Evolutionary conservation across 2,888 invertebrate species (phyloP), one percentile per base, ranked within the genome.

Genomic region (Trichogramma dendrolimi): DNA sequence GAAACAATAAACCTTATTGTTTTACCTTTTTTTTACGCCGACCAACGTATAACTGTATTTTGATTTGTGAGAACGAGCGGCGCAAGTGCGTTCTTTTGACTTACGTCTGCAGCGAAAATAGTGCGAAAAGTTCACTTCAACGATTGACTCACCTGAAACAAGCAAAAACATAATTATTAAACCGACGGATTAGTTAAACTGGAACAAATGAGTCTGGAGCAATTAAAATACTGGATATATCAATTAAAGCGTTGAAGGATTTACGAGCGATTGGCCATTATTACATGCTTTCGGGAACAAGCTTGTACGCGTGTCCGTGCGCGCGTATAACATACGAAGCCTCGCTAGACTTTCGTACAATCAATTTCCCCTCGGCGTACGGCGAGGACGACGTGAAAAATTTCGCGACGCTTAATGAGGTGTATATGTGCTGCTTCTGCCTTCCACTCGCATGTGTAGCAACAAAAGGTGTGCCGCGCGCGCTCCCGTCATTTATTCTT

Each of bases 401-500:
- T 76, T 61, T 75, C 71, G 71, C 70, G 69, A 70, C 73, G 69
- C 27, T 72, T 76, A 78, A 78, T 78, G 75, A 77, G 76, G 69
- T 67, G 66, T 51, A 67, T 27, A 27, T 27, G 27, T 27, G 27
- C 27, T 27, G 27, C 27, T 27, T 27, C 27, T 27, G 27, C 27
- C 27, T 27, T 27, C 27, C 27, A 27, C 67, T 70, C 71, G 74
- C 76, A 75, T 75, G 75, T 74, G 68, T 65, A 67, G 67, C 71
- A 71, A 76, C 76, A 76, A 76, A 75, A 75, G 75, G 27, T 27
- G 27, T 62, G 61, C 73, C 72, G 70, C 71, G 69, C 61, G 61
- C 63, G 69, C 72, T 73, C 71, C 76, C 76, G 77, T 76, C 78
- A 78, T 78, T 77, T 77, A 74, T 78, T 78, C 75, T 46, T 11